phyloP scores from a whole-genome alignment of 2,113 vertebrate genomes.

The Onychorhynchus coronatus region DNA sequence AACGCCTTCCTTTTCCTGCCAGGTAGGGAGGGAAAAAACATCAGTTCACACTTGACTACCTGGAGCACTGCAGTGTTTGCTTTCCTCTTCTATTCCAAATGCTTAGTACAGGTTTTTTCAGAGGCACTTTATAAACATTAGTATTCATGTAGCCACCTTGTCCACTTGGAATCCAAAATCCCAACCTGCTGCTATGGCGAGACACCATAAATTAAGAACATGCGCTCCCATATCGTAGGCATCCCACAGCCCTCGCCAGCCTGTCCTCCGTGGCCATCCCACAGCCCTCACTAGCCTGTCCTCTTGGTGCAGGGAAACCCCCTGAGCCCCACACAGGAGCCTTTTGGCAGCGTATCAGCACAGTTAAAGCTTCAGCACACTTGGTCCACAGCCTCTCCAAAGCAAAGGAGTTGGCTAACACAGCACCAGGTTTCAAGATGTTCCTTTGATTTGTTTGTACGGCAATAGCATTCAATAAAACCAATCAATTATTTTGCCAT shows the following conservation, averaged over 20 bases:
- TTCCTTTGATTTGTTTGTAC: background rate
- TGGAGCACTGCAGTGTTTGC: conserved; percentile 15
- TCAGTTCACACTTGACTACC: background rate
- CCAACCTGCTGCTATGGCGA: background rate
- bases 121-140: background rate
- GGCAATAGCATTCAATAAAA: background rate
- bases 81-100: background rate
- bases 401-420: background rate
- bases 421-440: background rate
- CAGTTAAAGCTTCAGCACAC: background rate
- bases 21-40: background rate
- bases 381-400: background rate
- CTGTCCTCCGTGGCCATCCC: background rate
- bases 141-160: accelerated
- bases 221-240: accelerated
- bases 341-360: background rate
- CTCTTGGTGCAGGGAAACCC: background rate
- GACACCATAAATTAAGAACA: no score
- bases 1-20: background rate
- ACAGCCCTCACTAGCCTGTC: background rate
- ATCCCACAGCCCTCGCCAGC: background rate
- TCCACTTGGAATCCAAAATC: background rate
- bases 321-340: background rate
- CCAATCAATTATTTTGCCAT: background rate
- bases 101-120: background rate